Base-by-base conservation (phyloP, 1,140 invertebrate genomes). In the Apocrypta bakeri region DNA sequence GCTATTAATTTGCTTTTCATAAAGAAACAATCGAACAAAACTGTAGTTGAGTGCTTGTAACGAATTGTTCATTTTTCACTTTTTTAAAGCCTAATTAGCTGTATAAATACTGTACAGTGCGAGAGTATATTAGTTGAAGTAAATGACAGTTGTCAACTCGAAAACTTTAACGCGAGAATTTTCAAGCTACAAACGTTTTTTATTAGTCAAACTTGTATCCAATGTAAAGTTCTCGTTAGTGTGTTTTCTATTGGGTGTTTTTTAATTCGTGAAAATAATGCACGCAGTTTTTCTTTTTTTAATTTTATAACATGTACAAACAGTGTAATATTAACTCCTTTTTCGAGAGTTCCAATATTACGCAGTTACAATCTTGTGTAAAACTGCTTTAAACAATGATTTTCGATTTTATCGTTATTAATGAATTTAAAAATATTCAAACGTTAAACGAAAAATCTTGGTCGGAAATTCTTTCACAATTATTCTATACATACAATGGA, bases 71-170 rank as follows among this genome's bases (percentile, higher is more conserved):
- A 40, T 42, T 81, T 81, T 77, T 69, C 33, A 29, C 31, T 72
- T 81, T 79, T 61, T 78, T 77, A 66, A 75, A 84, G 83, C 33
- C 42, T 81, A 84, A 73, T 76, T 83, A 84, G 75, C 79, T 85
- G 72, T 84, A 86, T 83, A 84, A 85, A 87, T 85, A 88, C 29
- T 88, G 85, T 89, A 87, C 71, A 80, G 88, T 88, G 85, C 7
- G 40, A 85, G 37, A 83, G 64, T 21, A 74, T 74, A 48, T 72
- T 72, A 63, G 27, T 73, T 40, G 33, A 82, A 37, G 2, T 74
- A 84, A 87, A 77, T 84, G 81, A 84, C 61, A 78, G 83, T 82
- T 73, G 31, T 27, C 31, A 77, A 66, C 27, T 66, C 8, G 31
- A 61, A 42, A 42, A 29, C 81, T 66, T 27, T 42, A 61, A 76